Conservation (phyloP, 1,140 invertebrate species). For the Neuroterus valhalla region DNA sequence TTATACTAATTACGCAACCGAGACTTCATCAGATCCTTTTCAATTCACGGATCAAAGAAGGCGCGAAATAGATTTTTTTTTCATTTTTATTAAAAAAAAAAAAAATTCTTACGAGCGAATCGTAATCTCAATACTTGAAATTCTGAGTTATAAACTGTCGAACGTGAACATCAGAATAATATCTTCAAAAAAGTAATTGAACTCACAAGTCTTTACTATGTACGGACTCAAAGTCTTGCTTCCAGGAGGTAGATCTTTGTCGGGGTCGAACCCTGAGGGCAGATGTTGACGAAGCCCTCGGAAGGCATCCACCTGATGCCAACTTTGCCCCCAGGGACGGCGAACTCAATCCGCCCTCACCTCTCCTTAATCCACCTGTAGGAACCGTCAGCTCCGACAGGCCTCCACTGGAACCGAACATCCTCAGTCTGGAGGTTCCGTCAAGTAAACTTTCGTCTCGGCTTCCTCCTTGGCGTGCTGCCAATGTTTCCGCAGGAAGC, state of each 20-base stretch:
- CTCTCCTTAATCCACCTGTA: conserved; percentile 74
- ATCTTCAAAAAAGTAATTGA: not conserved
- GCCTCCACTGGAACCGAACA: conserved; percentile 66
- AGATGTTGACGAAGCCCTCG: conserved; percentile 86
- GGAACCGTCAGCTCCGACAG: conserved; percentile 69
- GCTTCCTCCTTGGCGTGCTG: conserved; percentile 40
- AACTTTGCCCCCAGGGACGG: conserved; percentile 68
- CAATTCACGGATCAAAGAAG: no score
- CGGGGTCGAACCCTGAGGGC: conserved; percentile 83
- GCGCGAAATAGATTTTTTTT: no score
- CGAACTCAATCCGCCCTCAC: conserved; percentile 74
- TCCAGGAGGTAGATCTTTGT: conserved; percentile 82
- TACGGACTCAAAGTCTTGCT: conserved; percentile 85
- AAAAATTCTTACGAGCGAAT: no score
- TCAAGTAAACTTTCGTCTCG: conserved; percentile 27
- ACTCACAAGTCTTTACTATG: conserved; percentile 82
- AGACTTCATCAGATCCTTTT: no score
- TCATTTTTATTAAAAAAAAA: no score
- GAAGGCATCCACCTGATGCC: conserved; percentile 74
- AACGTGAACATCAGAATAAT: not conserved
- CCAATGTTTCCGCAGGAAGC: conserved; percentile 15
- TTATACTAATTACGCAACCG: no score
- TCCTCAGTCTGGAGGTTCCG: conserved; percentile 45
- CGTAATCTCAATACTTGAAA: no score
- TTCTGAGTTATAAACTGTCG: not conserved